Conservation (phyloP, 2,888 invertebrate species). For the Synergus itoensis region DNA sequence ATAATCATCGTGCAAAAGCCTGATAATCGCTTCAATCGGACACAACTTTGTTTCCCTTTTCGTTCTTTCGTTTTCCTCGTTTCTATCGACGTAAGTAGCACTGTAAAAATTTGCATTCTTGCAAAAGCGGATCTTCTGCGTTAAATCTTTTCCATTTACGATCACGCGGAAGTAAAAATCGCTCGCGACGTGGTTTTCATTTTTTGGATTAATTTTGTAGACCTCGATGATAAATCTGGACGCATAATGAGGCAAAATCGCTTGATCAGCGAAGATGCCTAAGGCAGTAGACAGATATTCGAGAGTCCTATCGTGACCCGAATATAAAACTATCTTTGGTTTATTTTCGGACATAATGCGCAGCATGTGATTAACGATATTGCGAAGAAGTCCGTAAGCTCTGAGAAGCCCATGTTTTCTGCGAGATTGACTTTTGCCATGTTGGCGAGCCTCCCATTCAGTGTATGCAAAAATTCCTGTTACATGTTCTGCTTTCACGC, state of each 20-base stretch:
- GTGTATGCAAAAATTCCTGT: constrained; percentile 89
- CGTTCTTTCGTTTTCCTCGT: constrained; percentile 77
- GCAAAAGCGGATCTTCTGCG: constrained; percentile 90
- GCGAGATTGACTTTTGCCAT: constrained; percentile 81
- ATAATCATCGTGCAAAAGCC: constrained; percentile 93
- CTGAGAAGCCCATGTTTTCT: constrained; percentile 82
- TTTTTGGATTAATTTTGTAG: constrained; percentile 84
- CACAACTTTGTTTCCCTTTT: constrained; percentile 83
- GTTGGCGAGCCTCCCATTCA: constrained; percentile 87
- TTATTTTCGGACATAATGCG: constrained; percentile 88
- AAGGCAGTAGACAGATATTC: constrained; percentile 90
- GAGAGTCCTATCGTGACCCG: constrained; percentile 95
- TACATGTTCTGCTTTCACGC: constrained; percentile 86
- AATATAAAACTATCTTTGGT: constrained; percentile 89
- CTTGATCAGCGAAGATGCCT: constrained; percentile 82
- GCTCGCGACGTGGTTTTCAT: constrained; percentile 81
- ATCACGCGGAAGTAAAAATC: constrained; percentile 91
- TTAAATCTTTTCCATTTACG: constrained; percentile 92
- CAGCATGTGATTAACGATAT: constrained; percentile 90
- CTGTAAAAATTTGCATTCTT: constrained; percentile 81
- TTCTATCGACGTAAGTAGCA: constrained; percentile 67
- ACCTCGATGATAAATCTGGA: constrained; percentile 93
- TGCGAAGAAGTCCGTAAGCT: constrained; percentile 90
- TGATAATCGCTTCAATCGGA: constrained; percentile 91
- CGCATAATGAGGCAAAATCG: constrained; percentile 89